phyloP scores from a whole-genome alignment of 2,797 vertebrate genomes.

The Dryobates pubescens region DNA sequence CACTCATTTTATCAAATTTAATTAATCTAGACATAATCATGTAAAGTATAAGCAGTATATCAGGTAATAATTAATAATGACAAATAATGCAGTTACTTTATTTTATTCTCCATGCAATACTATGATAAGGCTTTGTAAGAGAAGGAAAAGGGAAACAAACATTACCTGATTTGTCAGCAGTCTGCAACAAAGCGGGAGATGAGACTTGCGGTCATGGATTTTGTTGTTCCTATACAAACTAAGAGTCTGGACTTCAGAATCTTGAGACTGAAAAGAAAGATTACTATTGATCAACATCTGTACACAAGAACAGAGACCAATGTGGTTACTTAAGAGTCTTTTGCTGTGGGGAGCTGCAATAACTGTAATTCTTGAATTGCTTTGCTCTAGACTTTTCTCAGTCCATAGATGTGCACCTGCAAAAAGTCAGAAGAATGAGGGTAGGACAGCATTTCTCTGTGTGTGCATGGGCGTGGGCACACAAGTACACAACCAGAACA shows the following conservation, averaged over 20 bases:
- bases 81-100: constrained; percentile 25
- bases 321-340: background rate
- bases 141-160: background rate
- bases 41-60: constrained; percentile 61
- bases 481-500: background rate
- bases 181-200: background rate
- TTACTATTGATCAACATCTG: background rate
- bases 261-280: background rate
- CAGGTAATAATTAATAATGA: constrained; percentile 56
- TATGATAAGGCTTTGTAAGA: background rate
- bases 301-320: background rate
- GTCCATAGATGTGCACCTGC: background rate
- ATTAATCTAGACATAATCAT: constrained; percentile 61
- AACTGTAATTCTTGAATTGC: background rate
- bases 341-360: background rate
- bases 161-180: background rate
- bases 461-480: fast-evolving
- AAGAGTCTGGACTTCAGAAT: background rate
- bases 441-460: background rate
- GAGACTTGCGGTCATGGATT: background rate
- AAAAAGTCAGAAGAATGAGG: background rate
- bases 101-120: constrained; percentile 24
- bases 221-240: background rate
- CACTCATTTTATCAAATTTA: constrained; percentile 55
- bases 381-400: background rate